Conservation (phyloP, 2,888 invertebrate genomes). For the Cosmia trapezina region DNA sequence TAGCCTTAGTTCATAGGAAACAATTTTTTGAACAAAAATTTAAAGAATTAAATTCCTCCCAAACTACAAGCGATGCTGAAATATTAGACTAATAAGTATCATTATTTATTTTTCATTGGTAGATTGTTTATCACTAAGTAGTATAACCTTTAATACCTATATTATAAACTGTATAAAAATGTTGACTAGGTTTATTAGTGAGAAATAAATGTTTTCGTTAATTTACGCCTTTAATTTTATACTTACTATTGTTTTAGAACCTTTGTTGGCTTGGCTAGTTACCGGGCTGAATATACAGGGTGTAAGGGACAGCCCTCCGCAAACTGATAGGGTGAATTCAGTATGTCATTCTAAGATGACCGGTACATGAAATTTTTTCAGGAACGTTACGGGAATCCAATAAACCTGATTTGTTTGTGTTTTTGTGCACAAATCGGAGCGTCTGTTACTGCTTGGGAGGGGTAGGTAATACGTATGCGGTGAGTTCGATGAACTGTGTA, state of each 20-base stretch:
- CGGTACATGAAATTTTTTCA: too few relatives aligned
- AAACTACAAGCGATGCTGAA: conserved; percentile 32
- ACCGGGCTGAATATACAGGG: neutral
- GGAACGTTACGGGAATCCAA: too few relatives aligned
- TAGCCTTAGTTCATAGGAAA: conserved; percentile 92
- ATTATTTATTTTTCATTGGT: neutral
- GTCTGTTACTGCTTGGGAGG: too few relatives aligned
- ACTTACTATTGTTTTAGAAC: neutral
- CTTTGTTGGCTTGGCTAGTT: neutral
- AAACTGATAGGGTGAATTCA: too few relatives aligned
- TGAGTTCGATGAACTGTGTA: too few relatives aligned
- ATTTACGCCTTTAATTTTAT: conserved; percentile 3
- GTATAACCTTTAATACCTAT: neutral
- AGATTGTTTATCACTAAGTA: conserved; percentile 3
- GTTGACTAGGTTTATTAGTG: conserved; percentile 11
- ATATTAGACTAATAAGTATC: conserved; percentile 19
- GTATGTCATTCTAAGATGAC: too few relatives aligned
- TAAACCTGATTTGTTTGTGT: too few relatives aligned
- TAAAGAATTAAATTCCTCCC: conserved; percentile 72
- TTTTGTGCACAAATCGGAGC: too few relatives aligned
- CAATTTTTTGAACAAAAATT: conserved; percentile 91
- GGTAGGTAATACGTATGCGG: too few relatives aligned
- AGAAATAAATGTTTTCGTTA: conserved; percentile 31
- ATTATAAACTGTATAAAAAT: conserved; percentile 4
- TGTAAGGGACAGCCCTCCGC: too few relatives aligned